Base-by-base conservation (phyloP, 2,888 invertebrate genomes). In the Thereva nobilitata region DNA sequence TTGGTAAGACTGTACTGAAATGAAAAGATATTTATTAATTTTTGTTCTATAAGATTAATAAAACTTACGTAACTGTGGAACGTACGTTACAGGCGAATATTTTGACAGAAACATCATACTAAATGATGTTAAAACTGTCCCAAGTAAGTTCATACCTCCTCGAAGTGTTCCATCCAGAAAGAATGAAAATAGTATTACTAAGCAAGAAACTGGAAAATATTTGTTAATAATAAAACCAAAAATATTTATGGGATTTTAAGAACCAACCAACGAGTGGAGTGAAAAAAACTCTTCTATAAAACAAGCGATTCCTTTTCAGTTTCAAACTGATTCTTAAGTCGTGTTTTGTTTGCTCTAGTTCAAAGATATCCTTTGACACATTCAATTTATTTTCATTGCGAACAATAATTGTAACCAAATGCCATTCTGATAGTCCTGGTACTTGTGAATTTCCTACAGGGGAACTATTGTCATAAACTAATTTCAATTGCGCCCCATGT, bases 31-130 rank as follows among this genome's bases (percentile, higher is more conserved):
- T 53, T 35, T 40, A 53, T 44, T 49, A 53, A 57, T 37, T 47
- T 4, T 35, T 49, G 38, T 53, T 54, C 45, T 37, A 10, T 42
- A 34, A 44, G 12, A 57, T 23, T 23, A 6, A 45, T 6, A 4
- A 4, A 54, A 7, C 77, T 73, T 71, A 80, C 80, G 74, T 55
- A 79, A 70, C 12, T 73, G 70, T 0, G 80, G 78, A 4, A 79
- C 74, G 72, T 79, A 77, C 12, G 73, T 73, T 0, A 74, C 71
- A 0, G 80, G 79, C 9, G 80, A 76, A 68, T 77, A 74, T 5
- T 75, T 76, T 5, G 75, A 75, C 4, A 79, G 68, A 38, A 75
- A 75, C 75, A 80, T 76, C 5, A 80, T 68, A 2, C 75, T 76
- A 69, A 77, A 71, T 5, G 73, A 73, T 3, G 75, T 66, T 5